Percentiles rank a stretch among this genome's conserved stretches.
phyloP scores from a whole-genome alignment of 2,113 vertebrate genomes.

The Gavialis gangeticus region DNA sequence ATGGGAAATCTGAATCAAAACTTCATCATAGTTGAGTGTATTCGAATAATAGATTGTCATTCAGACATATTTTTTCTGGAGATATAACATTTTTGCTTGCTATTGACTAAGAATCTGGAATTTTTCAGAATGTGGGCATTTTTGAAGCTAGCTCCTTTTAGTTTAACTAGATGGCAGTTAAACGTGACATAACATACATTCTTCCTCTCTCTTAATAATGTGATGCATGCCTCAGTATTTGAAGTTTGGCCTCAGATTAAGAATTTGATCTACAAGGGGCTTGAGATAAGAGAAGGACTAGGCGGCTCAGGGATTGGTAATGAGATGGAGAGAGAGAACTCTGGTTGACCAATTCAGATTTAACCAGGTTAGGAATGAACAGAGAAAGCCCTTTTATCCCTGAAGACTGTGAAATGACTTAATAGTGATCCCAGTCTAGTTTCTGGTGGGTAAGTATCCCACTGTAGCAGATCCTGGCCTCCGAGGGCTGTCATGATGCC shows the following conservation, averaged over 20 bases:
- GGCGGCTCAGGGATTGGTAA: conserved; percentile 20
- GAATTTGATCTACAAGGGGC: conserved; percentile 13
- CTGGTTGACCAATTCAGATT: neutral
- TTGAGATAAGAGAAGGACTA: conserved; percentile 35
- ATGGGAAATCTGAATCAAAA: neutral
- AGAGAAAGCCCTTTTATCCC: conserved; percentile 13
- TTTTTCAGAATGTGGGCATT: conserved; percentile 1
- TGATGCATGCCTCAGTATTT: conserved; percentile 23
- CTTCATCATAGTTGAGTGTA: neutral
- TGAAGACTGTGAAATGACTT: neutral
- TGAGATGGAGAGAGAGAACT: neutral
- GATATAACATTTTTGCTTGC: neutral
- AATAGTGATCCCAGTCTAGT: neutral
- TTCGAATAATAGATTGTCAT: neutral
- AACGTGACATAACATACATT: neutral
- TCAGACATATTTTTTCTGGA: neutral
- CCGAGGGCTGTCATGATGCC: too few relatives aligned
- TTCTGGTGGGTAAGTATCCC: neutral
- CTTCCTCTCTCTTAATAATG: conserved; percentile 24
- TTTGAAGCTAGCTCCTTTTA: neutral
- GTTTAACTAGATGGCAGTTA: neutral
- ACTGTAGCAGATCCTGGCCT: too few relatives aligned
- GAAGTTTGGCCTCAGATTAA: neutral
- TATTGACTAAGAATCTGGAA: neutral
- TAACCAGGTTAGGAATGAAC: conserved; percentile 35